Evolutionary conservation across 2,888 invertebrate species (phyloP).

Genomic region (Argyra leucocephala): DNA sequence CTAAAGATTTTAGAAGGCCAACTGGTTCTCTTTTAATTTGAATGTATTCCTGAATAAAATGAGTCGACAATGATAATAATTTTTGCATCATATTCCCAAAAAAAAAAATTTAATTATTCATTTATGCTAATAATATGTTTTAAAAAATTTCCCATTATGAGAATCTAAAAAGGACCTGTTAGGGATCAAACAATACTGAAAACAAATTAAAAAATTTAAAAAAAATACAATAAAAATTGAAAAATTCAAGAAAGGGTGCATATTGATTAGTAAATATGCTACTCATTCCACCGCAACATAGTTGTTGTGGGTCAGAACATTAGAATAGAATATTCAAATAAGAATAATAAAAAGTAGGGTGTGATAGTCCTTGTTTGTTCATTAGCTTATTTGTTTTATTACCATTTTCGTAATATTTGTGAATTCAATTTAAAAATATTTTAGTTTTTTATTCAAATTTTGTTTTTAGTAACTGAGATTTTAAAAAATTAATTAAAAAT

Average conservation of each 20-base stretch:
- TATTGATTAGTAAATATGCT: too few species aligned
- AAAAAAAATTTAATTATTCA: slow-evolving; percentile 1
- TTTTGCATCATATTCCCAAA: too few species aligned
- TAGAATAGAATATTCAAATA: too few species aligned
- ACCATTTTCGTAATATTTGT: not conserved
- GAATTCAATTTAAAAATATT: not conserved
- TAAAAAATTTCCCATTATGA: not conserved
- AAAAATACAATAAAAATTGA: not conserved
- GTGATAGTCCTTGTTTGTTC: not conserved
- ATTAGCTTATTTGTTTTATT: not conserved
- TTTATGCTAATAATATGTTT: not conserved
- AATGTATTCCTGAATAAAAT: too few species aligned
- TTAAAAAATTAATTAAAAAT: too few species aligned
- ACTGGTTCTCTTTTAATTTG: not conserved
- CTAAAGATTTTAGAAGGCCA: not conserved
- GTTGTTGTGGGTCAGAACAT: too few species aligned
- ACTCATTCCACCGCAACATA: too few species aligned
- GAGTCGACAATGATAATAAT: not conserved
- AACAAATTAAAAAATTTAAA: not conserved
- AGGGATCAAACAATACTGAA: not conserved
- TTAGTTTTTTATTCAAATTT: too few species aligned
- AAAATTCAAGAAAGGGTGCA: not conserved
- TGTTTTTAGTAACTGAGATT: too few species aligned
- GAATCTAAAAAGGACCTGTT: not conserved
- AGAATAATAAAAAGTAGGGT: too few species aligned